A percentile compares a stretch with the other conserved stretches of the same genome.
Evolutionary conservation across 2,888 invertebrate species (phyloP).

Genomic region (Tetramorium bicarinatum): DNA sequence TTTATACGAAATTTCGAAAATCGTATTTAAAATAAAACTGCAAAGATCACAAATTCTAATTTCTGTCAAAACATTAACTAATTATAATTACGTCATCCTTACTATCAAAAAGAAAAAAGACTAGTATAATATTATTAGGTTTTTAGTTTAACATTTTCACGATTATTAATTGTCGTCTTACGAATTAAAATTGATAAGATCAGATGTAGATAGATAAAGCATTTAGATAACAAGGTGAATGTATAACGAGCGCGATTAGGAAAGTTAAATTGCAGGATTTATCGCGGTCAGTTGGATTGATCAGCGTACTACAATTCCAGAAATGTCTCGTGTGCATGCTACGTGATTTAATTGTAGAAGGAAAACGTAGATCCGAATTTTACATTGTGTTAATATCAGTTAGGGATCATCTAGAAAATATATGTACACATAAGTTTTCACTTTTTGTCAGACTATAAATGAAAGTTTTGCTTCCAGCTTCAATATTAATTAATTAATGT

Average conservation of each 20-base stretch:
- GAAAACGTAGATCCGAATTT: not conserved
- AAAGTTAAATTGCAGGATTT: constrained; percentile 22
- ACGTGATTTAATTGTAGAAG: constrained; percentile 45
- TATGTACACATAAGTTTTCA: constrained; percentile 1
- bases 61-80: not conserved
- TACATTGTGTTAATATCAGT: not conserved
- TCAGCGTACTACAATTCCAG: constrained; percentile 50
- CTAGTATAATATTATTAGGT: not conserved
- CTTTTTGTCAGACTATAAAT: not conserved
- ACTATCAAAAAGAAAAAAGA: not conserved
- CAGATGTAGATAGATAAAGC: not conserved
- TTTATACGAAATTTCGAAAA: not conserved
- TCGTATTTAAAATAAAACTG: not conserved
- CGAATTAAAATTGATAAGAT: constrained; percentile 25
- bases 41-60: not conserved
- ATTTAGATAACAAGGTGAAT: constrained; percentile 26
- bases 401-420: constrained; percentile 38
- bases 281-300: constrained; percentile 38
- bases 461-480: not conserved
- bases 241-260: constrained; percentile 14
- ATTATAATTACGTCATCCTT: not conserved
- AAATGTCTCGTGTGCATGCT: constrained; percentile 43
- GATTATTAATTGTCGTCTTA: not conserved
- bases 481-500: not conserved
- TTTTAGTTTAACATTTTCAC: not conserved